Conservation (phyloP, 2,113 vertebrate genomes). For the Dicrurus megarhynchus region DNA sequence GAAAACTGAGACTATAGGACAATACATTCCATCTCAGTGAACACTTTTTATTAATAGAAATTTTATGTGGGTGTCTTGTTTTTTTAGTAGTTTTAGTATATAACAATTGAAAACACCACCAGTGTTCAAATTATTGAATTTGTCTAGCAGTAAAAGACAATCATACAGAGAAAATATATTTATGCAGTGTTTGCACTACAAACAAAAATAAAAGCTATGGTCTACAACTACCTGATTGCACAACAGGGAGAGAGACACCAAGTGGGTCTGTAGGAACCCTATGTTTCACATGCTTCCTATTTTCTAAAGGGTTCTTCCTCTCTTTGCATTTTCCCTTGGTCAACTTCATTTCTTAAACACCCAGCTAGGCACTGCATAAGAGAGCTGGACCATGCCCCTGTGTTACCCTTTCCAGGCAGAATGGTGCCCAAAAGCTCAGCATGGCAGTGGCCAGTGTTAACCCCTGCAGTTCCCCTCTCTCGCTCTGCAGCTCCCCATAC, state of each 20-base stretch:
- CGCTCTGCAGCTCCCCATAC: rapidly evolving
- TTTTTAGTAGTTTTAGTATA: not conserved
- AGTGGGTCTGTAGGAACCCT: not conserved
- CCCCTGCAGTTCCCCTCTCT: not conserved
- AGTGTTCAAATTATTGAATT: not conserved
- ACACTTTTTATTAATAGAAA: not conserved
- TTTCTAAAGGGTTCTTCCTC: not conserved
- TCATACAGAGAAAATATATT: not conserved
- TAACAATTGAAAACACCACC: not conserved
- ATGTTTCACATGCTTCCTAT: not conserved
- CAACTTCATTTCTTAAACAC: not conserved
- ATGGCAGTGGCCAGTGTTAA: not conserved
- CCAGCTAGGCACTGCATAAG: not conserved
- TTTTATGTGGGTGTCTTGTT: not conserved
- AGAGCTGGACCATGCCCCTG: not conserved
- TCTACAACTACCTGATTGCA: not conserved
- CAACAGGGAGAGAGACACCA: not conserved
- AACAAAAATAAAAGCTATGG: not conserved
- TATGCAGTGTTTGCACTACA: not conserved
- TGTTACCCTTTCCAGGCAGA: not conserved
- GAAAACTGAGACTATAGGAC: not conserved
- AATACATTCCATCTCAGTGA: not conserved
- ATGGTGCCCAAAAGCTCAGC: not conserved
- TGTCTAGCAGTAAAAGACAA: not conserved
- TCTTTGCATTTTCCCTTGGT: not conserved